Evolutionary conservation across 2,888 invertebrate genomes (phyloP), one percentile per base, ranked within the genome.

Genomic region (Cheilosia pagana): DNA sequence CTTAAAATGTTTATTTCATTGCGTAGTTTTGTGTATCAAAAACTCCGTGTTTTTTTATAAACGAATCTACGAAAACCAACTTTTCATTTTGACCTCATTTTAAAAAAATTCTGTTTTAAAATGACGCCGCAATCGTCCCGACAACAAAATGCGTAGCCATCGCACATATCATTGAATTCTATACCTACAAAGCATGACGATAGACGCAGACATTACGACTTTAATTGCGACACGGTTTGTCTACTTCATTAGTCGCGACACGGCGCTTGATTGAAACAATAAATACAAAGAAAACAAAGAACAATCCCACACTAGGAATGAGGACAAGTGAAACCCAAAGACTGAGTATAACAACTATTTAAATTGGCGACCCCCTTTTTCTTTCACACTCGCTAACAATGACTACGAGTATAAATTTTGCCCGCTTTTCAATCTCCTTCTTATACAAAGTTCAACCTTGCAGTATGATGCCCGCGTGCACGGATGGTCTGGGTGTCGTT

Each of bases 221-320:
- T 12, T 35, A 35, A 35, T 35, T 35, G 35, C 10, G 3, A 10
- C 35, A 10, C 35, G 90, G 90, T 90, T 90, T 90, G 90, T 89
- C 90, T 90, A 90, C 90, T 89, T 90, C 89, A 88, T 89, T 89
- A 88, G 88, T 88, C 88, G 88, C 89, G 89, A 89, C 89, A 90
- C 89, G 89, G 89, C 35, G 50, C 62, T 62, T 28, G 31, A 45
- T 23, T 48, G 35, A 39, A 39, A 39, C n/a, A 8, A 41, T 28
- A 53, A 43, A 53, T 1, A 35, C 14, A 31, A 52, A 12, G 31
- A 60, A 62, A 53, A 72, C 21, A 10, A 23, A 35, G 28, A 2
- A 23, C n/a, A 50, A 39, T 21, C 19, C 10, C 14, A 35, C 0
- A 2, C 31, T 3, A 48, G 55, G 45, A 55, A 53, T 41, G 25